Base-by-base conservation (phyloP, 64 coral and sea anemone genomes). In the Acropora tenuis region DNA sequence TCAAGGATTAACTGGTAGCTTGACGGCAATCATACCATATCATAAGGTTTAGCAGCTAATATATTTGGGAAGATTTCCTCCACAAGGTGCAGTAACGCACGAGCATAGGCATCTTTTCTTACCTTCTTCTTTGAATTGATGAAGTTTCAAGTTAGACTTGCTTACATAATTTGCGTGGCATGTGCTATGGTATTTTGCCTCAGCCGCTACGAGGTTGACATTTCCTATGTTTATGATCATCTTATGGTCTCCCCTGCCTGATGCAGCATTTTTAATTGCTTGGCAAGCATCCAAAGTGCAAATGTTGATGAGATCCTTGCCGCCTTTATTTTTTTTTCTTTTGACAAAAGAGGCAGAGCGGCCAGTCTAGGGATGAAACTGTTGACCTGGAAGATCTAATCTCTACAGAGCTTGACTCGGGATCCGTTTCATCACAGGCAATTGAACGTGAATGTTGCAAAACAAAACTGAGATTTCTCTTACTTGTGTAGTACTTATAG, bases 301-400 rank as follows among this genome's bases (percentile, higher is more conserved):
- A 40, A 83, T 52, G 66, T 63, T 83, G 4, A 83, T 13, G 66
- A 83, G 80, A 2, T 18, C 65, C 48, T 83, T 40, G 2, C 20
- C 50, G 42, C 80, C 80, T 83, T 83, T 83, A 58, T 83, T n/a
- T 58, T 83, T 83, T 10, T 43, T 43, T 83, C 30, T 63, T 83
- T 63, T 83, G 80, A 49, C 80, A 83, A 83, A 83, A 83, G 6
- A 83, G 15, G 43, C 80, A 81, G 17, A 63, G 1, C 43, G 80
- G 66, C 80, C 80, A 83, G 43, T 83, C 80, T 57, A 44, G 43
- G 12, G 13, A 30, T 59, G 20, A 3, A 2, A 48, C 50, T 83
- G 1, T 63, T 15, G 50, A 83, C 80, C 80, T 63, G 4, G 80
- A 83, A 10, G 80, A 40, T 63, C 80, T 83, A 30, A 30, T 30